Conservation (phyloP, 2,888 invertebrate species). For the Aleiodes testaceus region DNA sequence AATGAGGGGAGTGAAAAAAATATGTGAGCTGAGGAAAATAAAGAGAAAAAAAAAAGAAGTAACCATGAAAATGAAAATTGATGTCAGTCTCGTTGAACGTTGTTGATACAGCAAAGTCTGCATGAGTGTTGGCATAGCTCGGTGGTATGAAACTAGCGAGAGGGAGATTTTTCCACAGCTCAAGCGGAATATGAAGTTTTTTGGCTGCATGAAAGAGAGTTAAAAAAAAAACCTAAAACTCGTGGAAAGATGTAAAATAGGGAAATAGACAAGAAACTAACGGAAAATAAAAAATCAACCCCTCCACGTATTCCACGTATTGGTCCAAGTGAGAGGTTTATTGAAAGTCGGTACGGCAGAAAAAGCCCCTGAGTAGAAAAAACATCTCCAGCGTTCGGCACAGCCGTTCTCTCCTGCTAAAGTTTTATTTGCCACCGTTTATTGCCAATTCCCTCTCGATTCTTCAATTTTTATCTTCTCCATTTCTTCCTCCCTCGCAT, state of each 20-base stretch:
- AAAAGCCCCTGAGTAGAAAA: neutral
- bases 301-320: conserved; percentile 10
- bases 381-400: conserved; percentile 11
- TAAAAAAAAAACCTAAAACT: neutral
- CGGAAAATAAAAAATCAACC: neutral
- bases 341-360: conserved; percentile 21
- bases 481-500: neutral
- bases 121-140: neutral
- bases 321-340: conserved; percentile 4
- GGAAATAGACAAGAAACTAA: conserved; percentile 6
- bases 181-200: no score
- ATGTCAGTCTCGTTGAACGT: conserved; percentile 29
- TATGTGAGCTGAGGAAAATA: neutral
- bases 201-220: neutral
- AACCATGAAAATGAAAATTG: neutral
- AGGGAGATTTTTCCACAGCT: no score
- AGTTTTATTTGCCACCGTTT: conserved; percentile 42
- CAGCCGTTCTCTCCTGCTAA: conserved; percentile 19
- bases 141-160: no score
- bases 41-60: neutral
- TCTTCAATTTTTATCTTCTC: conserved; percentile 12
- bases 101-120: conserved; percentile 19
- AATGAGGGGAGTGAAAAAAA: conserved; percentile 1
- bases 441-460: conserved; percentile 41
- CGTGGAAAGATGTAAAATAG: neutral